Evolutionary conservation across 2,888 invertebrate species (phyloP).

Genomic region (Drosophila infuscata): DNA sequence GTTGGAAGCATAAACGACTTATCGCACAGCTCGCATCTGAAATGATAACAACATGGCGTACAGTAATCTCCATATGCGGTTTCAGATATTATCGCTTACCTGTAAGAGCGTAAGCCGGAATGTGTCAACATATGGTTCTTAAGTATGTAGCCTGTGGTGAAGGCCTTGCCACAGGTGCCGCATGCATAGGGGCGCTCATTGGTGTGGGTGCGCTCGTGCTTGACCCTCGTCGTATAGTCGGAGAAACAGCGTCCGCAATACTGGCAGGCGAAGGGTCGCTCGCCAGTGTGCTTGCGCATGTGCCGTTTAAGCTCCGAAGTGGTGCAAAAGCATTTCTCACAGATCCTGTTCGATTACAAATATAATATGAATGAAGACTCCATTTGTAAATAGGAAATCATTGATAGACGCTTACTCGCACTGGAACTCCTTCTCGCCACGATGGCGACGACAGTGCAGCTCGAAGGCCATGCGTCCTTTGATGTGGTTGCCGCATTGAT

Average conservation of each 20-base stretch:
- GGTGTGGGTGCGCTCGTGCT: slow-evolving; percentile 76
- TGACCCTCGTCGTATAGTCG: slow-evolving; percentile 68
- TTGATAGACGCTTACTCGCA: slow-evolving; percentile 62
- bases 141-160: slow-evolving; percentile 73
- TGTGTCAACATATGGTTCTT: slow-evolving; percentile 74
- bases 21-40: slow-evolving; percentile 70
- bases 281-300: slow-evolving; percentile 75
- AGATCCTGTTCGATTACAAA: slow-evolving; percentile 47
- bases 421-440: slow-evolving; percentile 72
- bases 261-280: slow-evolving; percentile 72
- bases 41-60: not conserved
- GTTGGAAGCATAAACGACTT: slow-evolving; percentile 76
- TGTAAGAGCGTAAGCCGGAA: slow-evolving; percentile 73
- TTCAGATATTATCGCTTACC: slow-evolving; percentile 34
- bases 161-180: slow-evolving; percentile 74
- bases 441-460: slow-evolving; percentile 72
- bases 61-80: not conserved
- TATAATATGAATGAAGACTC: not conserved
- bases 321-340: slow-evolving; percentile 72
- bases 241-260: slow-evolving; percentile 74
- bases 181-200: slow-evolving; percentile 78
- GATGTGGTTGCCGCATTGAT: slow-evolving; percentile 72
- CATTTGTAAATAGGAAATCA: not conserved
- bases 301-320: slow-evolving; percentile 74
- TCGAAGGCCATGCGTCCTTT: slow-evolving; percentile 75